phyloP scores from a whole-genome alignment of 2,113 vertebrate genomes.

The Forbesichthys agassizii region DNA sequence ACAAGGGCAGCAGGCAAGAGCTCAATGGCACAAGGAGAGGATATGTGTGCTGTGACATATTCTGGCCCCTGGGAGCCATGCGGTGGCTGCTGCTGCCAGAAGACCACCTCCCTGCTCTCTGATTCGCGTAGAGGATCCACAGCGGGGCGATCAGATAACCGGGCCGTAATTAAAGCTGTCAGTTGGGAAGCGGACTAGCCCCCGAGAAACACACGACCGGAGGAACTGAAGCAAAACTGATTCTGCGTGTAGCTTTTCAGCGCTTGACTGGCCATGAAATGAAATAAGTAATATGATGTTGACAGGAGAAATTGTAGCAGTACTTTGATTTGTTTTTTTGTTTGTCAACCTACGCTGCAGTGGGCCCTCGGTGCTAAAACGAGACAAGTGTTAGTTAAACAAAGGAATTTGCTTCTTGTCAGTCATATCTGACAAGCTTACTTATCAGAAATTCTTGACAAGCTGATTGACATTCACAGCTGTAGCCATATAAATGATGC shows the following conservation, averaged over 20 bases:
- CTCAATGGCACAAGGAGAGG: slow-evolving; percentile 38
- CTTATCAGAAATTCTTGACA: not conserved
- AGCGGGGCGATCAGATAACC: slow-evolving; percentile 89
- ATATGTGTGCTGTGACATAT: slow-evolving; percentile 40
- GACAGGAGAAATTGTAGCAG: slow-evolving; percentile 97
- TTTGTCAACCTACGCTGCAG: slow-evolving; percentile 51
- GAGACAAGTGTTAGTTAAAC: slow-evolving; percentile 10
- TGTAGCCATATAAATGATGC: not conserved
- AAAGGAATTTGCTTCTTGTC: not conserved
- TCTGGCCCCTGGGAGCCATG: slow-evolving; percentile 28
- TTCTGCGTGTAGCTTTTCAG: slow-evolving; percentile 92
- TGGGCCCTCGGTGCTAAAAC: slow-evolving; percentile 71
- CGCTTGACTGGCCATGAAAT: slow-evolving; percentile 98
- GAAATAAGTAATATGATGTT: slow-evolving; percentile 99
- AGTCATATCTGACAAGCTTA: too few relatives aligned
- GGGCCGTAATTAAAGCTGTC: slow-evolving; percentile 97
- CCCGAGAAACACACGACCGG: slow-evolving; percentile 86
- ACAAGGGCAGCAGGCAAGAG: slow-evolving; percentile 39
- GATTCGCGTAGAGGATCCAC: slow-evolving; percentile 78
- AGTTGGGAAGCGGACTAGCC: slow-evolving; percentile 90
- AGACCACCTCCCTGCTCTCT: slow-evolving; percentile 42
- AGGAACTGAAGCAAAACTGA: slow-evolving; percentile 94
- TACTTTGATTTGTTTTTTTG: slow-evolving; percentile 82
- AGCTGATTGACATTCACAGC: slow-evolving; percentile 8
- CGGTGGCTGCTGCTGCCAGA: slow-evolving; percentile 28